phyloP scores from a whole-genome alignment of 2,888 invertebrate genomes.

The Drosophila hamatofila region DNA sequence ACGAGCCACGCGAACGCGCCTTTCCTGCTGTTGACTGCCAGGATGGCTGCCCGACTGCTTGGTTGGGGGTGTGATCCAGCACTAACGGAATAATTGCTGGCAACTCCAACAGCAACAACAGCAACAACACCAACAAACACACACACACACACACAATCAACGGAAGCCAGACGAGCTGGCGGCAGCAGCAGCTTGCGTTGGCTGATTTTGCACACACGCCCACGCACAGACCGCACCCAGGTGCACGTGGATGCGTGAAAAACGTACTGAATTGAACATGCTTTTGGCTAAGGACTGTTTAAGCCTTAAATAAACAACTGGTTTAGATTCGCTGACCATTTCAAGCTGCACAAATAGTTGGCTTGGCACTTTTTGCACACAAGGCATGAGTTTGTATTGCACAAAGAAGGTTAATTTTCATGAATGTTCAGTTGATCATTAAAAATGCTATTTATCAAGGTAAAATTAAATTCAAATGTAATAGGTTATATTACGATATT shows the following conservation, averaged over 20 bases:
- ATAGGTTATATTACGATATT: neutral
- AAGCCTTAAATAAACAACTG: neutral
- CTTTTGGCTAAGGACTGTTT: neutral
- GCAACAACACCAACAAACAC: constrained; percentile 33
- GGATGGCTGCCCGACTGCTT: constrained; percentile 9
- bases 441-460: neutral
- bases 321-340: neutral
- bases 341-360: neutral
- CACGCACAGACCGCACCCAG: constrained; percentile 24
- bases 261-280: constrained; percentile 26
- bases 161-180: constrained; percentile 77
- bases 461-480: neutral
- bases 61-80: constrained; percentile 63
- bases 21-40: constrained; percentile 55
- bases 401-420: neutral
- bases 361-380: neutral
- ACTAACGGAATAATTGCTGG: constrained; percentile 80
- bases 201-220: constrained; percentile 64
- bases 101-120: constrained; percentile 63
- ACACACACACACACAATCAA: constrained; percentile 37
- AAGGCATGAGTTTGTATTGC: neutral
- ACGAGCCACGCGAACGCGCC: constrained; percentile 79
- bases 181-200: constrained; percentile 74
- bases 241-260: constrained; percentile 28
- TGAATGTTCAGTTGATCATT: neutral